Evolutionary conservation across 1,140 invertebrate genomes (phyloP).

Genomic region (Bombus affinis): DNA sequence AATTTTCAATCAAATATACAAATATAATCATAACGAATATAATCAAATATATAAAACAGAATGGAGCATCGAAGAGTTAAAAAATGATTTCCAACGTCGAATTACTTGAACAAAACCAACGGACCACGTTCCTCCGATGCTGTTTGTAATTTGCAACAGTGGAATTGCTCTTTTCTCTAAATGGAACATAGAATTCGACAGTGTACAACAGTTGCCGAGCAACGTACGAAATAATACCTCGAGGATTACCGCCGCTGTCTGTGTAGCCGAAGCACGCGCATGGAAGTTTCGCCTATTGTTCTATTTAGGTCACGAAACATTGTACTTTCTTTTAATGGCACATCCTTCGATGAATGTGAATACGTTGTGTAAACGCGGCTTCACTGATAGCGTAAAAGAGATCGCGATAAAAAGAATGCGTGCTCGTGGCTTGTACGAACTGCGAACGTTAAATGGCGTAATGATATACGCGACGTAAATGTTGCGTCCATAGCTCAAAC

Average conservation of each 20-base stretch:
- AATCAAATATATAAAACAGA: neutral
- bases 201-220: neutral
- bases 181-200: neutral
- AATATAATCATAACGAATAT: too few relatives aligned
- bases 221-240: neutral
- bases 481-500: neutral
- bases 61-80: neutral
- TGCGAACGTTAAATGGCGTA: neutral
- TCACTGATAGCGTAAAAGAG: neutral
- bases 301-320: conserved; percentile 26
- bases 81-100: rapidly evolving
- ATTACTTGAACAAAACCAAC: too few relatives aligned
- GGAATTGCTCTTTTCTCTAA: neutral
- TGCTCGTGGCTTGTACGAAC: neutral
- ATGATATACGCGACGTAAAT: too few relatives aligned
- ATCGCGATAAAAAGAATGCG: neutral
- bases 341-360: neutral
- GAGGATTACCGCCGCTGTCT: neutral
- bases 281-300: neutral
- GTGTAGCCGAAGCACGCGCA: neutral
- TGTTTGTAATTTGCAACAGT: neutral
- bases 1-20: too few relatives aligned
- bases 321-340: conserved; percentile 10
- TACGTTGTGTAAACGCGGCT: neutral
- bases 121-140: neutral